Conservation (phyloP, 2,888 invertebrate genomes). For the Parthenolecanium corni region DNA sequence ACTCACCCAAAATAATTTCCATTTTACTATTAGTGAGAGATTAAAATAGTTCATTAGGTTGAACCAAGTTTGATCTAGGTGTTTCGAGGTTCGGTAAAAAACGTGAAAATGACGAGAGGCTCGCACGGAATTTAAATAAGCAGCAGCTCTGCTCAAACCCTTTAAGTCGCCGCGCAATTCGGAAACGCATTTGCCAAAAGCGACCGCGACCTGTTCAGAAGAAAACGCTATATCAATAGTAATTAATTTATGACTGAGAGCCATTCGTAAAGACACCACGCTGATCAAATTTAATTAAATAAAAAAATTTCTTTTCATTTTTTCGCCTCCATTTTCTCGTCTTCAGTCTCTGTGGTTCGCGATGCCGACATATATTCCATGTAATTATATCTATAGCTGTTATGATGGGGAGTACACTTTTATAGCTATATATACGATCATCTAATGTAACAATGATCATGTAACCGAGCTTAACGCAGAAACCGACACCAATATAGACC, state of each 20-base stretch:
- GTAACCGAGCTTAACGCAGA: conserved; percentile 17
- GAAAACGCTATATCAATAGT: conserved; percentile 19
- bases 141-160: background rate
- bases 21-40: no score
- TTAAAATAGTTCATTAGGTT: no score
- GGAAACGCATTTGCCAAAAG: no score
- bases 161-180: background rate
- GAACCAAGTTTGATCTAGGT: no score
- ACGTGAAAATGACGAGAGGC: background rate
- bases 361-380: conserved; percentile 20
- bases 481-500: conserved; percentile 11
- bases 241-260: conserved; percentile 23
- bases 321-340: no score
- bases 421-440: background rate
- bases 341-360: no score
- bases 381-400: conserved; percentile 13
- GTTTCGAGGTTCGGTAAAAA: no score
- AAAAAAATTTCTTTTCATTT: conserved; percentile 7
- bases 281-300: conserved; percentile 22
- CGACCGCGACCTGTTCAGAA: background rate
- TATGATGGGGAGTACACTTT: background rate
- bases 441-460: conserved; percentile 24
- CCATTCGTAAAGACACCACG: conserved; percentile 16
- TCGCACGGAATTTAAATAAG: background rate
- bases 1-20: no score